Conservation (phyloP, 2,113 vertebrate species). For the Poeciliopsis occidentalis region DNA sequence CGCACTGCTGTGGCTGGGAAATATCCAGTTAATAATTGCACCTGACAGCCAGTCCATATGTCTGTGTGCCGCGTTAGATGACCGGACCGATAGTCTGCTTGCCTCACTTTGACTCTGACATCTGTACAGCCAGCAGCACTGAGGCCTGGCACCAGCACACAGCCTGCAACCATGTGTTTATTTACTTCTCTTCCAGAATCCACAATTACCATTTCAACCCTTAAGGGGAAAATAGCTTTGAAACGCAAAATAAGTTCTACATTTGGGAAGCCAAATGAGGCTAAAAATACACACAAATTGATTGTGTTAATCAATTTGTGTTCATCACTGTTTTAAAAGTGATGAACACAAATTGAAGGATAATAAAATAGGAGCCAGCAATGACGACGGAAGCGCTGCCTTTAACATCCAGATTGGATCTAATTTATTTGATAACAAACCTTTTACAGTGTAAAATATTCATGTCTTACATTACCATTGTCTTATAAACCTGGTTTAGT, state of each 20-base stretch:
- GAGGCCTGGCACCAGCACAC: slow-evolving; percentile 21
- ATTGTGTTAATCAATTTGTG: no score
- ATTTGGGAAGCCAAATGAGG: neutral
- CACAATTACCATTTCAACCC: slow-evolving; percentile 1
- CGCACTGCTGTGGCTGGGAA: slow-evolving; percentile 44
- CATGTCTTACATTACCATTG: no score
- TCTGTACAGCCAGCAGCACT: slow-evolving; percentile 34
- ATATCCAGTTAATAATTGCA: slow-evolving; percentile 77
- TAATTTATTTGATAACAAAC: no score
- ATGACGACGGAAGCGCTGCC: no score
- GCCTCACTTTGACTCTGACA: slow-evolving; percentile 30
- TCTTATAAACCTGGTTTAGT: no score
- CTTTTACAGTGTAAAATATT: no score
- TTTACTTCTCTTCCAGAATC: slow-evolving; percentile 13
- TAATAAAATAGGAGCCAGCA: no score
- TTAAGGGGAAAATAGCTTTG: neutral
- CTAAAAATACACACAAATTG: neutral
- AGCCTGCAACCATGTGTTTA: slow-evolving; percentile 33
- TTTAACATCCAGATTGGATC: no score
- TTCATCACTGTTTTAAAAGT: no score
- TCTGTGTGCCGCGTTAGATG: slow-evolving; percentile 41
- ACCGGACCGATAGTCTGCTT: slow-evolving; percentile 22
- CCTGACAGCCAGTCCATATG: slow-evolving; percentile 72
- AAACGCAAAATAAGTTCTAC: neutral
- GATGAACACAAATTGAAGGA: no score